Base-by-base conservation (phyloP, 2,888 invertebrate genomes). In the Antheraea assamensis region DNA sequence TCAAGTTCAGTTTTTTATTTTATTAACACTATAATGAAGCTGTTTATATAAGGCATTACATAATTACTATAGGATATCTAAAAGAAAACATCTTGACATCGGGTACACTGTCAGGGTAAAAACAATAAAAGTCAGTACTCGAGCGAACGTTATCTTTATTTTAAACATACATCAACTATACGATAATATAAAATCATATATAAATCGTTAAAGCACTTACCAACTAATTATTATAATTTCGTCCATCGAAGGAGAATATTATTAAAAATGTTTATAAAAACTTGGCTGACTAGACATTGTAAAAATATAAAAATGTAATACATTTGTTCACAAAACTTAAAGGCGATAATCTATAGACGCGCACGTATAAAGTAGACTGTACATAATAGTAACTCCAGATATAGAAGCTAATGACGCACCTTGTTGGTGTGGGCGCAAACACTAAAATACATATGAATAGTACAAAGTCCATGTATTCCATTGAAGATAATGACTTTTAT, bases 111-210 rank as follows among this genome's bases (percentile, higher is more conserved):
- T 24, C 58, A 10, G 58, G 58, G 58, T 24, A 13, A 24, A 58
- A 24, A 58, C 24, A 58, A 58, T 58, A 58, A 24, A 58, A 58
- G 10, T n/a, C 58, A 58, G 10, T n/a, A 3, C 24, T 58, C 5
- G n/a, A 58, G 58, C 58, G n/a, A 58, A 24, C 10, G 13, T 8
- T 58, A 58, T 58, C 1, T 58, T 58, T 58, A 58, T 58, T 58
- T n/a, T 10, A 58, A 58, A 58, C n/a, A 58, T 58, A 58, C 58
- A 55, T n/a, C n/a, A 55, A 55, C 55, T 55, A 55, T 55, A n/a
- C 55, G 58, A 24, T 58, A 24, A 58, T 58, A 58, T 58, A 58
- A 24, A 58, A 55, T 55, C 52, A 55, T n/a, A 24, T 58, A 24
- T 58, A 24, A 8, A n/a, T 55, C 7, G 55, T 58, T 58, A 58